A percentile compares a stretch with the other conserved stretches of the same genome.
These are phyloP conservation scores for Ceraclea dissimilis DNA, from an alignment of 2,888 invertebrate species.

Conservation along the genomic window DNA sequence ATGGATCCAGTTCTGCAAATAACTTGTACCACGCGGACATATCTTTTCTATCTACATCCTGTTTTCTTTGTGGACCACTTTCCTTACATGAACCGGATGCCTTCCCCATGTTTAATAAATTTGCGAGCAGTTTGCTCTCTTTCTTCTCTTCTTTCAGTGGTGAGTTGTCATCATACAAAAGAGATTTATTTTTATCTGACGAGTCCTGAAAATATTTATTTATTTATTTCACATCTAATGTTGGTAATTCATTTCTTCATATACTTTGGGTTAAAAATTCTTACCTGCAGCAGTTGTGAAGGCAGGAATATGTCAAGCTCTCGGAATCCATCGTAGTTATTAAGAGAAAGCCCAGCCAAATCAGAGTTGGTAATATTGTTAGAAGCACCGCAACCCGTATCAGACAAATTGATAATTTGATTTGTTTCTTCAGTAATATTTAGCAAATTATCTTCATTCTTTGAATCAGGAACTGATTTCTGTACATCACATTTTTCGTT, in stretches of 20 bases:
- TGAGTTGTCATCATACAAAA: neutral
- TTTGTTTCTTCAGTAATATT: slow-evolving; percentile 7
- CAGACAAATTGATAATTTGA: slow-evolving; percentile 2
- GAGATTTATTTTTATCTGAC: neutral
- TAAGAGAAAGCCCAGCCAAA: slow-evolving; percentile 38
- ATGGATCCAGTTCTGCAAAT: slow-evolving; percentile 88
- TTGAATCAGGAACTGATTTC: slow-evolving; percentile 4
- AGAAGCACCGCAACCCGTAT: neutral
- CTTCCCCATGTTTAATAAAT: slow-evolving; percentile 8
- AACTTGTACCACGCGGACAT: slow-evolving; percentile 74
- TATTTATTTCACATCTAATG: neutral
- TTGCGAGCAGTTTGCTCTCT: neutral
- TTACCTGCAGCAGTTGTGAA: slow-evolving; percentile 45
- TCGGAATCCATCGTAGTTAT: slow-evolving; percentile 35
- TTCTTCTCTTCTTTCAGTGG: neutral
- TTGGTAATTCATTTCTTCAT: no score
- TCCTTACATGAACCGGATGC: slow-evolving; percentile 1
- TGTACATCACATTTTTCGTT: slow-evolving; percentile 30
- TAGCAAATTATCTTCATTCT: slow-evolving; percentile 10
- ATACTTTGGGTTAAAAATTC: no score
- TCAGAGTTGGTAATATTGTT: slow-evolving; percentile 32
- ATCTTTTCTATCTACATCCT: slow-evolving; percentile 35
- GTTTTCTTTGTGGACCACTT: slow-evolving; percentile 15
- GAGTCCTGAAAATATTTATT: neutral
- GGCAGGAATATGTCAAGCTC: slow-evolving; percentile 44